These are phyloP conservation scores for Amblyopsis hoosieri DNA, from an alignment of 2,797 vertebrate genomes.

Conservation along the genomic window DNA sequence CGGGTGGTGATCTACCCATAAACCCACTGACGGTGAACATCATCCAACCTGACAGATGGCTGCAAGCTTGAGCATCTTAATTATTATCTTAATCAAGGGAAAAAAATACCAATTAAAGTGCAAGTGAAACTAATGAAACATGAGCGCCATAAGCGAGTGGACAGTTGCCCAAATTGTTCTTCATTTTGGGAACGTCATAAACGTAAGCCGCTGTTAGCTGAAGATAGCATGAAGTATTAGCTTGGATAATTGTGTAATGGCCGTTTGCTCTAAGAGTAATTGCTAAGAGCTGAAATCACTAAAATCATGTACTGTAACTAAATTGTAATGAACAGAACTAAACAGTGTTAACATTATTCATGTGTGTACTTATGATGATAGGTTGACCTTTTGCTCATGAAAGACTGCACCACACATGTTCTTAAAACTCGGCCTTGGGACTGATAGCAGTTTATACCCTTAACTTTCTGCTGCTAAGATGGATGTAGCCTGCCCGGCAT, in stretches of 20 bases:
- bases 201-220: slow-evolving; percentile 39
- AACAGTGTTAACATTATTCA: no score
- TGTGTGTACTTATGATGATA: not conserved
- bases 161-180: slow-evolving; percentile 72
- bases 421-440: no score
- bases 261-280: slow-evolving; percentile 12
- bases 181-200: slow-evolving; percentile 52
- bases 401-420: no score
- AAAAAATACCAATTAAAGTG: slow-evolving; percentile 83
- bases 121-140: slow-evolving; percentile 80
- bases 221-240: slow-evolving; percentile 41
- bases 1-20: slow-evolving; percentile 56
- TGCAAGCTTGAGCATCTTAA: slow-evolving; percentile 77
- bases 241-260: slow-evolving; percentile 9
- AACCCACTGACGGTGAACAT: slow-evolving; percentile 44
- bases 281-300: slow-evolving; percentile 5
- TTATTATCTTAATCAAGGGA: slow-evolving; percentile 81
- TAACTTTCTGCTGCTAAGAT: slow-evolving; percentile 22
- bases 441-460: no score
- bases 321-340: not conserved
- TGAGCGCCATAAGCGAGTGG: slow-evolving; percentile 65
- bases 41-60: slow-evolving; percentile 79
- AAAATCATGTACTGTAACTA: slow-evolving; percentile 9
- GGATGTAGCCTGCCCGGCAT: slow-evolving; percentile 56
- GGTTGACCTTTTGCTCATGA: slow-evolving; percentile 5